These are phyloP conservation scores for Oncorhynchus nerka DNA, from an alignment of 2,113 vertebrate genomes.

Conservation along the genomic window DNA sequence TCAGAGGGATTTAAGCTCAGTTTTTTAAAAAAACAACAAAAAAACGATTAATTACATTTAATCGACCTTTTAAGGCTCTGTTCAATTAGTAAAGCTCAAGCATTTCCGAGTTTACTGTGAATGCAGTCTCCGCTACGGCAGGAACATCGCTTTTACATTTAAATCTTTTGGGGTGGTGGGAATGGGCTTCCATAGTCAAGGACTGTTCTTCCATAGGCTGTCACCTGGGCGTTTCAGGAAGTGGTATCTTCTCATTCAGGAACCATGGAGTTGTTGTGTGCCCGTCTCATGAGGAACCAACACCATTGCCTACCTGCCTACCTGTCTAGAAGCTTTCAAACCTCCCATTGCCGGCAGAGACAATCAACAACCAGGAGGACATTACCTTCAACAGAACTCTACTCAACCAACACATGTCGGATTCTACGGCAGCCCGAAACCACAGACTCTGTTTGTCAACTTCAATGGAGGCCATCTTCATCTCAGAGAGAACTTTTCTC, in stretches of 20 bases:
- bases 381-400: background rate
- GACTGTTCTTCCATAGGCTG: no score
- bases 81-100: no score
- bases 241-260: background rate
- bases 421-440: background rate
- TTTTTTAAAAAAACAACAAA: no score
- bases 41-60: no score
- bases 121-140: background rate
- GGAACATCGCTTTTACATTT: background rate
- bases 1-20: no score
- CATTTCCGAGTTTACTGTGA: background rate
- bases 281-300: slow-evolving; percentile 22
- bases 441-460: background rate
- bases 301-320: background rate
- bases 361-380: background rate
- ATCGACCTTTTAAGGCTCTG: no score
- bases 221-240: no score
- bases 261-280: slow-evolving; percentile 39
- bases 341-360: background rate
- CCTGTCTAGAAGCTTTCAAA: background rate
- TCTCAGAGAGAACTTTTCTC: background rate
- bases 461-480: background rate
- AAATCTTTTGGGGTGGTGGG: background rate
- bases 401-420: slow-evolving; percentile 1
- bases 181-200: no score